phyloP scores from a whole-genome alignment of 2,888 invertebrate genomes.

The Tipula vernalis region DNA sequence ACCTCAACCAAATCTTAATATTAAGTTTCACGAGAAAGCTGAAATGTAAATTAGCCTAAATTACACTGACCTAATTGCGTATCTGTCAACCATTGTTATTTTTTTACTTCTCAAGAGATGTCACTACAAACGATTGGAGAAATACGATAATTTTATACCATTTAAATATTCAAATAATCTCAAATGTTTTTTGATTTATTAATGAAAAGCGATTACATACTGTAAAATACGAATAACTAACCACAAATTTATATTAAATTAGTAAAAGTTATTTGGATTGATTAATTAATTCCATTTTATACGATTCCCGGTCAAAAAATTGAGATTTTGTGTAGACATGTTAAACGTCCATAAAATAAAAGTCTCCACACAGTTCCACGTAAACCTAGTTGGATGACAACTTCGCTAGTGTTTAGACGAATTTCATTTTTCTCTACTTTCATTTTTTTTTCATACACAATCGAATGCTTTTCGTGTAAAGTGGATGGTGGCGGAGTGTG shows the following conservation, averaged over 20 bases:
- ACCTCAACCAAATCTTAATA: no score
- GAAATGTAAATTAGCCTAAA: no score
- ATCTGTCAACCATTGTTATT: neutral
- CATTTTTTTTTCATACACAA: neutral
- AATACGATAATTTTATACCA: neutral
- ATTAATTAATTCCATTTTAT: neutral
- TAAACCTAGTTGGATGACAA: constrained; percentile 12
- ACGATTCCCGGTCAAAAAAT: neutral
- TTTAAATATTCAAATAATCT: neutral
- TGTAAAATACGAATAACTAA: neutral
- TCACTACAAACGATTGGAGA: neutral
- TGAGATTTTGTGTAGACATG: neutral
- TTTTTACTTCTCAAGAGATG: neutral
- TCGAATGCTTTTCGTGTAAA: constrained; percentile 4
- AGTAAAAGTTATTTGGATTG: neutral
- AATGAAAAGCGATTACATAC: neutral
- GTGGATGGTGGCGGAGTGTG: neutral
- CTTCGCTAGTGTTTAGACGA: neutral
- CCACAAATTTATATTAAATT: neutral
- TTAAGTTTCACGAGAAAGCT: no score
- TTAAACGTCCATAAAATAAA: neutral
- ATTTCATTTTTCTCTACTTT: neutral
- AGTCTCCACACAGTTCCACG: constrained; percentile 10
- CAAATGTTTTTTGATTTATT: neutral
- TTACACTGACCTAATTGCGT: neutral